phyloP scores from a whole-genome alignment of 2,797 vertebrate genomes.

The Epinephelus malabaricus region DNA sequence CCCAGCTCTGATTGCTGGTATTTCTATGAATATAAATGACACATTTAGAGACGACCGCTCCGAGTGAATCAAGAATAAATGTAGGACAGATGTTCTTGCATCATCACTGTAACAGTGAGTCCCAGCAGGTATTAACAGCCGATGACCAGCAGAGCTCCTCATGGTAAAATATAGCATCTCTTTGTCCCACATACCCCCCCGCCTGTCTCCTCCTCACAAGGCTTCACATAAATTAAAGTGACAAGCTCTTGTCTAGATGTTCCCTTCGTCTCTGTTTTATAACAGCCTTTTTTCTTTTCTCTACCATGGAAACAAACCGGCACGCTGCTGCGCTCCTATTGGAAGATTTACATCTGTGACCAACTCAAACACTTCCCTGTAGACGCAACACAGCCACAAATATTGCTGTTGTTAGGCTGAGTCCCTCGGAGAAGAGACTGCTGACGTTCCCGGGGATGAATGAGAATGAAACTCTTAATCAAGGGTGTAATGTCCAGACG shows the following conservation, averaged over 20 bases:
- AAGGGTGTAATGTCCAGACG: background rate
- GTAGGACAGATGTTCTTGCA: conserved; percentile 4
- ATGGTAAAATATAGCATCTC: conserved; percentile 43
- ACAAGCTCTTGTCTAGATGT: conserved; percentile 53
- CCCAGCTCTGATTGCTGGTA: background rate
- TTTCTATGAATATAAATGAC: conserved; percentile 16
- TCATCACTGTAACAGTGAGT: conserved; percentile 2
- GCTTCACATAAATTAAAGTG: conserved; percentile 69
- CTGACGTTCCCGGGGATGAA: background rate
- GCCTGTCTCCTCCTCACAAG: conserved; percentile 17
- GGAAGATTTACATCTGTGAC: conserved; percentile 56
- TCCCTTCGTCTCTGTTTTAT: conserved; percentile 38
- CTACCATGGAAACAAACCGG: conserved; percentile 59
- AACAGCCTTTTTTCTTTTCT: background rate
- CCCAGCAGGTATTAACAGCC: conserved; percentile 28
- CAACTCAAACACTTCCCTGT: conserved; percentile 22
- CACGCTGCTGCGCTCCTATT: conserved; percentile 43
- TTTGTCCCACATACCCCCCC: conserved; percentile 37
- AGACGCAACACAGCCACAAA: conserved; percentile 29
- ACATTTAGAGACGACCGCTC: background rate
- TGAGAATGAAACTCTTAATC: background rate
- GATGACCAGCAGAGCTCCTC: conserved; percentile 23
- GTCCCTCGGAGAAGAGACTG: background rate
- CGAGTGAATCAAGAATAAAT: background rate
- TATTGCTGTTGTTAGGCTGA: conserved; percentile 43